Evolutionary conservation across 23 tunicate species (phyloP).

Genomic region (Trididemnum nubilum): DNA sequence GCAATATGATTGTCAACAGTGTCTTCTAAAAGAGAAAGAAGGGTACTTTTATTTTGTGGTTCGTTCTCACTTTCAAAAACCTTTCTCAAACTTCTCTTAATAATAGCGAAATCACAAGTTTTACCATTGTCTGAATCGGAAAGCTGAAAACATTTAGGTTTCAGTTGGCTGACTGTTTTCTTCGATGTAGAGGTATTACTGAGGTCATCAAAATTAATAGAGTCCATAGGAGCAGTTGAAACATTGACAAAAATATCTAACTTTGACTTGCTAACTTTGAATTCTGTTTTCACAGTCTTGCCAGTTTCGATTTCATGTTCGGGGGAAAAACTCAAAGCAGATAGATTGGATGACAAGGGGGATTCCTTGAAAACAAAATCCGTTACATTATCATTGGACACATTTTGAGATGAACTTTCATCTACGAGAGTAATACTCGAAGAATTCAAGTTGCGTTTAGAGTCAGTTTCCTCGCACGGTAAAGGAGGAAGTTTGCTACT

Average conservation of each 20-base stretch:
- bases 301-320: not conserved
- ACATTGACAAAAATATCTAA: not conserved
- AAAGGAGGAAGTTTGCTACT: too few species aligned
- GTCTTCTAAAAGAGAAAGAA: not conserved
- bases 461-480: too few species aligned
- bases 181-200: not conserved
- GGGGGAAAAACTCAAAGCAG: not conserved
- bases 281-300: not conserved
- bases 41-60: not conserved
- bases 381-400: too few species aligned
- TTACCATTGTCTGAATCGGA: not conserved
- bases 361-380: not conserved
- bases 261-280: not conserved
- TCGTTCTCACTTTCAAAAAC: not conserved
- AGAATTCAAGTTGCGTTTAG: too few species aligned
- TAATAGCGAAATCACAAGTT: too few species aligned
- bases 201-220: constrained; percentile 9
- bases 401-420: too few species aligned
- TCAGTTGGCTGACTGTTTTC: not conserved
- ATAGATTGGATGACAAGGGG: not conserved
- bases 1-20: not conserved
- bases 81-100: not conserved
- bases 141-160: not conserved
- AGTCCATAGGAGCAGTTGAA: not conserved
- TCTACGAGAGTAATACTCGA: too few species aligned